These are phyloP conservation scores for Enteromius thamalakanensis DNA, from an alignment of 2,797 vertebrate species.

Conservation along the genomic window DNA sequence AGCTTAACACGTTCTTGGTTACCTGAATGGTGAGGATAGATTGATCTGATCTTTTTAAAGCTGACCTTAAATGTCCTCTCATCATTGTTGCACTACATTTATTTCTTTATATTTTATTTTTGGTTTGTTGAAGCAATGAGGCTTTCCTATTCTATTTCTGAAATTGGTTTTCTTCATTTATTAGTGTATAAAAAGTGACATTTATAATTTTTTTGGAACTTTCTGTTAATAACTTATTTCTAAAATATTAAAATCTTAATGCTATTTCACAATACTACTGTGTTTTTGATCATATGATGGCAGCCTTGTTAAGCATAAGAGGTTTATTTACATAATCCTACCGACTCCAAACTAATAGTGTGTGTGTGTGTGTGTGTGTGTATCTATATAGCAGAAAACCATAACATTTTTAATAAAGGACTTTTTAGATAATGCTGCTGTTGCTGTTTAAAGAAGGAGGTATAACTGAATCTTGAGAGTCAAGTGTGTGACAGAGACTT, in stretches of 20 bases:
- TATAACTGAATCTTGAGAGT: background rate
- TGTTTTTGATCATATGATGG: background rate
- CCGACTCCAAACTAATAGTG: background rate
- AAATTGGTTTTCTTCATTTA: background rate
- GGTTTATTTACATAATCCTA: background rate
- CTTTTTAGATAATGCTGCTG: background rate
- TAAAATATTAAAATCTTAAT: background rate
- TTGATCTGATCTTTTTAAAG: conserved; percentile 22
- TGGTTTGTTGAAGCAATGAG: background rate
- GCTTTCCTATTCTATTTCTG: background rate
- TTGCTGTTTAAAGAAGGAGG: background rate
- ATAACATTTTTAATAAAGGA: background rate
- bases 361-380: background rate
- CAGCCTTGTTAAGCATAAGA: background rate
- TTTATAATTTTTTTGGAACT: background rate
- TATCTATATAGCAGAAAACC: background rate
- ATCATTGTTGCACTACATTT: background rate
- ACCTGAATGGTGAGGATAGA: background rate
- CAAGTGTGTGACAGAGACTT: conserved; percentile 3
- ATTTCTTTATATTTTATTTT: background rate
- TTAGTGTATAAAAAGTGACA: too few species aligned
- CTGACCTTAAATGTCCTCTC: background rate
- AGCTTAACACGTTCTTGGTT: conserved; percentile 1
- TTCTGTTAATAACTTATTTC: background rate
- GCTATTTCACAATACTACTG: background rate